Evolutionary conservation across 2,888 invertebrate species (phyloP).

Genomic region (Tetragnatha montana): DNA sequence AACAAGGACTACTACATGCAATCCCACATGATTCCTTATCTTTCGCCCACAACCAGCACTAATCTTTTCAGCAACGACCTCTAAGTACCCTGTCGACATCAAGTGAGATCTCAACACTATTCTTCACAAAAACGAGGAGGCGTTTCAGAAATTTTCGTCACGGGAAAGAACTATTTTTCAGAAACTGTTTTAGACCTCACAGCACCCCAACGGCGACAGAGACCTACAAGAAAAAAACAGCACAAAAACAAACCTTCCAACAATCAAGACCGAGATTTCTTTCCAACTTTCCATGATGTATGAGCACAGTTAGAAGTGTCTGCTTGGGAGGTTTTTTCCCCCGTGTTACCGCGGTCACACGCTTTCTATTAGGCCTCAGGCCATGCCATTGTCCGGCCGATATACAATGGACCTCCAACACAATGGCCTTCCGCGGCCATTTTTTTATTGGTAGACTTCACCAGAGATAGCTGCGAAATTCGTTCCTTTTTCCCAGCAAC

Average conservation of each 20-base stretch:
- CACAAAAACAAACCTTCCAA: slow-evolving; percentile 2
- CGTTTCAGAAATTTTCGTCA: background rate
- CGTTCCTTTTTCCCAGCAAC: slow-evolving; percentile 1
- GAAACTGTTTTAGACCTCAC: background rate
- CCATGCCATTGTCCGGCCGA: slow-evolving; percentile 26
- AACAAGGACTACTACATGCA: no score
- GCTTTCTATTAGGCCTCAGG: slow-evolving; percentile 48
- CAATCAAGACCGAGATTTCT: slow-evolving; percentile 33
- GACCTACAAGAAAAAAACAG: background rate
- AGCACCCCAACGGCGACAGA: background rate
- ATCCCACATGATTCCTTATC: background rate
- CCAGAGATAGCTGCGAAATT: slow-evolving; percentile 34
- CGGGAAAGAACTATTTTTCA: slow-evolving; percentile 12
- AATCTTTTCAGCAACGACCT: background rate
- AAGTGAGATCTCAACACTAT: background rate
- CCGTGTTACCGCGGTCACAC: slow-evolving; percentile 19
- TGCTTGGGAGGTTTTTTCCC: slow-evolving; percentile 2
- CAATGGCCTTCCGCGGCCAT: slow-evolving; percentile 18
- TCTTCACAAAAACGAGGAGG: background rate
- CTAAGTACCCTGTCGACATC: background rate
- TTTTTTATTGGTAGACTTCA: slow-evolving; percentile 23
- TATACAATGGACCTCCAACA: slow-evolving; percentile 39
- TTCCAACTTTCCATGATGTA: slow-evolving; percentile 43
- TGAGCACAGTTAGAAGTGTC: slow-evolving; percentile 10
- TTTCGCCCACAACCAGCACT: background rate